Evolutionary conservation across 2,888 invertebrate species (phyloP).

Genomic region (Hyposoter dolosus): DNA sequence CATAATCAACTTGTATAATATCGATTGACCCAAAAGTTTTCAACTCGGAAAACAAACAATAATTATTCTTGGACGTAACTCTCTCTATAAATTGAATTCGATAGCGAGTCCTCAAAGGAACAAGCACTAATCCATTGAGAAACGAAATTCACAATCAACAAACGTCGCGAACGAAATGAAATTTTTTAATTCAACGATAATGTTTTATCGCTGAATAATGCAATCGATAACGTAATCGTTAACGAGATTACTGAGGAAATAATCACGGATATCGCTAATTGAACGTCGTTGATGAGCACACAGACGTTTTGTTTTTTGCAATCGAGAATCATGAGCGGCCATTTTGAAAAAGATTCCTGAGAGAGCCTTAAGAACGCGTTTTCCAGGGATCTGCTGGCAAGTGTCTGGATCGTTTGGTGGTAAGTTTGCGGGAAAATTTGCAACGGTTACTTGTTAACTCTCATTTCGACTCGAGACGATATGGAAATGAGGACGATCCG

Average conservation of each 20-base stretch:
- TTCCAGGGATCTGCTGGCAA: conserved; percentile 10
- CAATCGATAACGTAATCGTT: too few relatives aligned
- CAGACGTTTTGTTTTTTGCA: neutral
- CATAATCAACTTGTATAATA: neutral
- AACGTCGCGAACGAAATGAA: too few relatives aligned
- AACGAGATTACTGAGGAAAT: too few relatives aligned
- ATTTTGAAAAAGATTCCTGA: conserved; percentile 54
- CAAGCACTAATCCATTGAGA: too few relatives aligned
- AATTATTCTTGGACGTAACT: neutral
- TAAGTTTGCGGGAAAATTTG: conserved; percentile 45
- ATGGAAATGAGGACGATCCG: conserved; percentile 59
- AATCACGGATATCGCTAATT: too few relatives aligned
- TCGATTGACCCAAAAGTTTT: neutral
- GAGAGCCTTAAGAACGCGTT: conserved; percentile 15
- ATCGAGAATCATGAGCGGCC: conserved; percentile 43
- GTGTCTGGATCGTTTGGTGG: conserved; percentile 31
- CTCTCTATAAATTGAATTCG: too few relatives aligned
- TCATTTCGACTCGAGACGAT: conserved; percentile 57
- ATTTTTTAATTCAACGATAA: too few relatives aligned
- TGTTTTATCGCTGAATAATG: too few relatives aligned
- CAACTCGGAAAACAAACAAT: neutral
- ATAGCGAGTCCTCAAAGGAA: too few relatives aligned
- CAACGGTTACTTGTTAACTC: conserved; percentile 63
- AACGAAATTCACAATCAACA: too few relatives aligned
- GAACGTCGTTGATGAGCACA: too few relatives aligned